Percentiles rank a stretch among this genome's conserved stretches.
phyloP scores from a whole-genome alignment of 2,888 invertebrate species.

The Athalia cordata region DNA sequence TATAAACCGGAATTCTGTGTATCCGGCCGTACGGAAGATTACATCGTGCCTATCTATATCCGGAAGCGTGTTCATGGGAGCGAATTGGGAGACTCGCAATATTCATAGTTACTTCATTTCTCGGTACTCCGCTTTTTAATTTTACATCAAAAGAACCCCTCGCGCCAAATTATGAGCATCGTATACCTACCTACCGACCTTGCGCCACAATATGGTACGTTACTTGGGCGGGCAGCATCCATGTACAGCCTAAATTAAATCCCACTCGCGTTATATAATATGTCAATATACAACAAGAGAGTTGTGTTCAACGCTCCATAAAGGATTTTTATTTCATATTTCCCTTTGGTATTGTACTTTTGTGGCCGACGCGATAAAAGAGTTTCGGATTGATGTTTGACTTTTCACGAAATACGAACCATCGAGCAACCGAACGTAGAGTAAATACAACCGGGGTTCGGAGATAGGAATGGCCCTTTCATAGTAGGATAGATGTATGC shows the following conservation, averaged over 20 bases:
- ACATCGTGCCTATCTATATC: neutral
- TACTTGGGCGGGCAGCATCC: neutral
- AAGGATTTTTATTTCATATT: neutral
- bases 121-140: constrained; percentile 58
- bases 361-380: neutral
- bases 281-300: constrained; percentile 23
- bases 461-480: neutral
- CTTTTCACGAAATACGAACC: constrained; percentile 32
- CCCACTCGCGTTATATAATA: constrained; percentile 26
- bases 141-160: constrained; percentile 57
- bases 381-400: constrained; percentile 6
- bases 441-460: neutral
- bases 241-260: constrained; percentile 26
- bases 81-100: constrained; percentile 20
- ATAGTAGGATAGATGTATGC: too few relatives aligned
- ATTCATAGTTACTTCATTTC: constrained; percentile 40
- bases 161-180: constrained; percentile 50
- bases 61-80: neutral
- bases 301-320: constrained; percentile 6
- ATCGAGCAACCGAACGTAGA: constrained; percentile 6
- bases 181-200: neutral
- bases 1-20: neutral
- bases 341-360: neutral
- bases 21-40: neutral
- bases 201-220: neutral